These are phyloP conservation scores for Mirounga angustirostris DNA, from an alignment of 2,113 vertebrate species.

Conservation along the genomic window DNA sequence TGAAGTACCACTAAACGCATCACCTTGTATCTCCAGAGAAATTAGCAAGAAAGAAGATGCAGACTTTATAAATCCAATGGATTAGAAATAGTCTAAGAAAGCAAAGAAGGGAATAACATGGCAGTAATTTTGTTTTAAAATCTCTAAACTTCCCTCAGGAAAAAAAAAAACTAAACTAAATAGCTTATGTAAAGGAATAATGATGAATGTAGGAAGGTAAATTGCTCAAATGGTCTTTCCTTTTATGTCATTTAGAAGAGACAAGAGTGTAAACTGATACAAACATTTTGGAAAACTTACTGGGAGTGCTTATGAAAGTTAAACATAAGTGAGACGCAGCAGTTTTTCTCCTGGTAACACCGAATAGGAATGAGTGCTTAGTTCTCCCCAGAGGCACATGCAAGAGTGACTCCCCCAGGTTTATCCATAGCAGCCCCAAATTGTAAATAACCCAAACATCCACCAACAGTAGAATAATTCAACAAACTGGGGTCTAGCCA, in stretches of 20 bases:
- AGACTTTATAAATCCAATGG: not conserved
- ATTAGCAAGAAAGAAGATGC: not conserved
- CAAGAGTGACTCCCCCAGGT: not conserved
- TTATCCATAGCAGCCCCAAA: not conserved
- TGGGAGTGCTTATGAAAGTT: not conserved
- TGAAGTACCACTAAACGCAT: not conserved
- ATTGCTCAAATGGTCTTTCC: not conserved
- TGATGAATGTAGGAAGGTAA: not conserved
- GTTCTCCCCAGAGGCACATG: not conserved
- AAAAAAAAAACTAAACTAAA: not conserved
- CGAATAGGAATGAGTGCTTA: not conserved
- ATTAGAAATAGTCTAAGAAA: not conserved
- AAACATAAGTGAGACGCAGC: not conserved
- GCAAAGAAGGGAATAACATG: not conserved
- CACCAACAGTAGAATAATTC: not conserved
- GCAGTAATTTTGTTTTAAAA: not conserved
- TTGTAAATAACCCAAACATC: not conserved
- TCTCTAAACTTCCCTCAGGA: not conserved
- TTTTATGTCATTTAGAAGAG: constrained; percentile 1
- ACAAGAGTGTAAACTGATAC: not conserved
- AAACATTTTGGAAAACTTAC: not conserved
- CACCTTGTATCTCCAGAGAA: not conserved
- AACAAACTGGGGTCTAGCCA: not conserved
- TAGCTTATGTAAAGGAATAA: not conserved
- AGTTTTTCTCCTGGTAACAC: not conserved